A percentile compares a stretch with the other conserved stretches of the same genome.
Conservation (phyloP, 2,113 vertebrate genomes). For the Serilophus lunatus region DNA sequence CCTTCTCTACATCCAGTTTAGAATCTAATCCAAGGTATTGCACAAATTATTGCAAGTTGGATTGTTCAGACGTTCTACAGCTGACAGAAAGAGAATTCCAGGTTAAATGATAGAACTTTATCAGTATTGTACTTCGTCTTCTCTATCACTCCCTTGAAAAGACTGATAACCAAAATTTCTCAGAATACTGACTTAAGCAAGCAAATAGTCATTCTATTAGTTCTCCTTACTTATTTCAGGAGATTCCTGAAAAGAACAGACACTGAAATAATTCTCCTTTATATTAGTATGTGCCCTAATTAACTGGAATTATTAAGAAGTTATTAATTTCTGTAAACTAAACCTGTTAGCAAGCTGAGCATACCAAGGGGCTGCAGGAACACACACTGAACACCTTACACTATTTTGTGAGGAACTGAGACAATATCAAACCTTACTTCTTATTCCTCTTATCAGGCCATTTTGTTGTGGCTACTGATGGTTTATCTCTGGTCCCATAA, state of each 20-base stretch:
- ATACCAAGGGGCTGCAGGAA: not conserved
- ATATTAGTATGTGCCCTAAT: not conserved
- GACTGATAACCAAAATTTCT: not conserved
- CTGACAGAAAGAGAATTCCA: not conserved
- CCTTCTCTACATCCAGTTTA: not conserved
- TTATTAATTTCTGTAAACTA: not conserved
- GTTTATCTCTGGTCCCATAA: not conserved
- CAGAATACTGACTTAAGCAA: not conserved
- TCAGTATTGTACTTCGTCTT: not conserved
- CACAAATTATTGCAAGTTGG: not conserved
- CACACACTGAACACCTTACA: not conserved
- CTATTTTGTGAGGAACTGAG: not conserved
- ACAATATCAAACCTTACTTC: not conserved
- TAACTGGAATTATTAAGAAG: not conserved
- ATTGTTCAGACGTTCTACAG: not conserved
- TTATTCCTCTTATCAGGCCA: not conserved
- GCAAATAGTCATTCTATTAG: not conserved
- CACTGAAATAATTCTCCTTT: conserved; percentile 39
- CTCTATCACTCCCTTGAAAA: not conserved
- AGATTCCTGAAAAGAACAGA: conserved; percentile 56
- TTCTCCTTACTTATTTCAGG: conserved; percentile 8
- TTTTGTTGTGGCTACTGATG: not conserved
- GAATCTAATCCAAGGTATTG: not conserved
- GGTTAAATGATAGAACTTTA: not conserved
- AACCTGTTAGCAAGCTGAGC: not conserved